A percentile compares a stretch with the other conserved stretches of the same genome.
Conservation (phyloP, 2,113 vertebrate species). For the Bufo bufo region DNA sequence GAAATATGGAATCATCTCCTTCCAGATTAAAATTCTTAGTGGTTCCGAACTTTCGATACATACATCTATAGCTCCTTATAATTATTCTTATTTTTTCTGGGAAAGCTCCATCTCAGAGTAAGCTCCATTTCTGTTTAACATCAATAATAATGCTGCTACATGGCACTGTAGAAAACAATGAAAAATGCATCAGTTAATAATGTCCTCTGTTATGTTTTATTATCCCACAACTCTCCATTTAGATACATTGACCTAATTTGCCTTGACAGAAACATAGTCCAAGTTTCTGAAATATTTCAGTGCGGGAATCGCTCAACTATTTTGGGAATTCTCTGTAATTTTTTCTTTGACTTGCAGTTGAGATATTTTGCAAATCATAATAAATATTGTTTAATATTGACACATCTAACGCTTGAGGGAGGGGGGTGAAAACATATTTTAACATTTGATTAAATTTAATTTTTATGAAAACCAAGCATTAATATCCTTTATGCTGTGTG, state of each 20-base stretch:
- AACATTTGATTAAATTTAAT: conserved; percentile 10
- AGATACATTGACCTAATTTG: conserved; percentile 72
- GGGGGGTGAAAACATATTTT: not conserved
- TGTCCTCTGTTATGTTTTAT: conserved; percentile 67
- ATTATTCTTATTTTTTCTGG: not conserved
- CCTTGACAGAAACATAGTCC: conserved; percentile 71
- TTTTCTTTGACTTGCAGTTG: not conserved
- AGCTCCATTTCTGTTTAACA: conserved; percentile 57
- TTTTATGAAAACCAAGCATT: not conserved
- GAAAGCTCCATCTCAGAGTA: not conserved
- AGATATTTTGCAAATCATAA: conserved; percentile 35
- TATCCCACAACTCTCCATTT: conserved; percentile 69
- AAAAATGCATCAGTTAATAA: conserved; percentile 72
- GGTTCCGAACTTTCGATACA: not conserved
- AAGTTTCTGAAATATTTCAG: conserved; percentile 69
- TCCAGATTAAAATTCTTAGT: not conserved
- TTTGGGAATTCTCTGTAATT: conserved; percentile 53
- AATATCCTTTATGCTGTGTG: conserved; percentile 5
- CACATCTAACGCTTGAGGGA: conserved; percentile 4
- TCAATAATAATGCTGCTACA: conserved; percentile 73
- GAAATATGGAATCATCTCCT: not conserved
- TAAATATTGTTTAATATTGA: conserved; percentile 33
- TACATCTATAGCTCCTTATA: not conserved
- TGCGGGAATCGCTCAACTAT: conserved; percentile 64
- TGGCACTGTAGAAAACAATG: conserved; percentile 70